Evolutionary conservation across 2,888 invertebrate species (phyloP).

Genomic region (Pachliopta kotzebuea): DNA sequence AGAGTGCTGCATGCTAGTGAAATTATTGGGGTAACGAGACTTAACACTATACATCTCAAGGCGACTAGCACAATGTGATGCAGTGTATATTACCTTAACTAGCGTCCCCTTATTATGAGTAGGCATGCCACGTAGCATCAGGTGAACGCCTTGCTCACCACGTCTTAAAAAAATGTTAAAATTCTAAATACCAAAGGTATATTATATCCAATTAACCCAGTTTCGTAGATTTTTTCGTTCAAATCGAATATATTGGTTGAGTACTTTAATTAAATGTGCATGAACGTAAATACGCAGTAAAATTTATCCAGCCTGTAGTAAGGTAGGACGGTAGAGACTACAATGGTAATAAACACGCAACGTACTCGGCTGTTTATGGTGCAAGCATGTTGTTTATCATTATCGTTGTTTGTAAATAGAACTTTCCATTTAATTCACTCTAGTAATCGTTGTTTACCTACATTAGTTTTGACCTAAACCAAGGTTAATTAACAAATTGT

Average conservation of each 20-base stretch:
- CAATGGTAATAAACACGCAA: conserved; percentile 20
- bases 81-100: no score
- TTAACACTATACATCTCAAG: no score
- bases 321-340: conserved; percentile 3
- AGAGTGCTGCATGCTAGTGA: no score
- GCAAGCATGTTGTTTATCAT: background rate
- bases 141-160: no score
- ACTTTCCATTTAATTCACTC: conserved; percentile 8
- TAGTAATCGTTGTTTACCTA: conserved; percentile 8
- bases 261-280: background rate
- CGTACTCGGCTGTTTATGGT: conserved; percentile 3
- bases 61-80: no score
- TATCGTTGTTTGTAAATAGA: conserved; percentile 6
- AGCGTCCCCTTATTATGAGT: no score
- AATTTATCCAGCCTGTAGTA: background rate
- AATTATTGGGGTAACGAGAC: no score
- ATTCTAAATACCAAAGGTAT: no score
- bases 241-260: background rate
- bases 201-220: no score
- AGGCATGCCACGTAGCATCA: no score
- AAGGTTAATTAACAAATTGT: background rate
- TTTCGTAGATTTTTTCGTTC: background rate
- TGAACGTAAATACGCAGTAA: background rate
- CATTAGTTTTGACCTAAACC: background rate
- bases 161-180: no score